Evolutionary conservation across 2,888 invertebrate species (phyloP).

Genomic region (Dastarcus helophoroides): DNA sequence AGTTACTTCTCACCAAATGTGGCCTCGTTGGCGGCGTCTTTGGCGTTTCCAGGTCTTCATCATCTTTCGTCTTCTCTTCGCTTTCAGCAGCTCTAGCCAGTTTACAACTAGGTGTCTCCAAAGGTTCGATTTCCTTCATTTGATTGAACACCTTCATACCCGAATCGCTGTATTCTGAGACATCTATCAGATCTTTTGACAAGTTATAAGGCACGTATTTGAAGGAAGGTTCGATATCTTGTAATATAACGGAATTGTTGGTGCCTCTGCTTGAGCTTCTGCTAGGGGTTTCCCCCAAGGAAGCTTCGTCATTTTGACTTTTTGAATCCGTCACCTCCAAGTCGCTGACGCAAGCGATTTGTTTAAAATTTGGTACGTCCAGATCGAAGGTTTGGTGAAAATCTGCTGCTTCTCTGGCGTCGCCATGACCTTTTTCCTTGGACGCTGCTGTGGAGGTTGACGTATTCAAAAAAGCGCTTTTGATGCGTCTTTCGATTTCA

Average conservation of each 20-base stretch:
- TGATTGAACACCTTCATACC: slow-evolving; percentile 19
- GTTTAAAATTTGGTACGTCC: slow-evolving; percentile 10
- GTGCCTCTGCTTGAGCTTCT: neutral
- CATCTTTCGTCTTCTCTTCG: neutral
- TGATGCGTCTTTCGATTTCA: too few species aligned
- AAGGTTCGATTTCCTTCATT: neutral
- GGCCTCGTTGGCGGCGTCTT: slow-evolving; percentile 31
- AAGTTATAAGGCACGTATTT: slow-evolving; percentile 19
- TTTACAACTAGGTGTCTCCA: neutral
- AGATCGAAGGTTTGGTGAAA: neutral
- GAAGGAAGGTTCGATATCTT: slow-evolving; percentile 6
- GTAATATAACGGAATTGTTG: slow-evolving; percentile 4
- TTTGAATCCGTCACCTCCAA: too few species aligned
- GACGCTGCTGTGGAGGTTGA: slow-evolving; percentile 19
- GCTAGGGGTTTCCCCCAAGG: slow-evolving; percentile 7
- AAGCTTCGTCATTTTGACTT: too few species aligned
- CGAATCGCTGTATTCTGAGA: slow-evolving; percentile 23
- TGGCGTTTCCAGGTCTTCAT: slow-evolving; percentile 5
- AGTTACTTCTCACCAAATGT: slow-evolving; percentile 56
- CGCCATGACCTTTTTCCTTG: slow-evolving; percentile 14
- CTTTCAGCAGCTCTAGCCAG: neutral
- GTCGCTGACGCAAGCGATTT: slow-evolving; percentile 6
- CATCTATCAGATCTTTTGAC: slow-evolving; percentile 25
- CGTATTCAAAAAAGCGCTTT: slow-evolving; percentile 32
- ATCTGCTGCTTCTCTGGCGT: slow-evolving; percentile 6